A percentile compares a stretch with the other conserved stretches of the same genome.
Conservation (phyloP, 2,113 vertebrate species). For the Psittacula cyanocephala region DNA sequence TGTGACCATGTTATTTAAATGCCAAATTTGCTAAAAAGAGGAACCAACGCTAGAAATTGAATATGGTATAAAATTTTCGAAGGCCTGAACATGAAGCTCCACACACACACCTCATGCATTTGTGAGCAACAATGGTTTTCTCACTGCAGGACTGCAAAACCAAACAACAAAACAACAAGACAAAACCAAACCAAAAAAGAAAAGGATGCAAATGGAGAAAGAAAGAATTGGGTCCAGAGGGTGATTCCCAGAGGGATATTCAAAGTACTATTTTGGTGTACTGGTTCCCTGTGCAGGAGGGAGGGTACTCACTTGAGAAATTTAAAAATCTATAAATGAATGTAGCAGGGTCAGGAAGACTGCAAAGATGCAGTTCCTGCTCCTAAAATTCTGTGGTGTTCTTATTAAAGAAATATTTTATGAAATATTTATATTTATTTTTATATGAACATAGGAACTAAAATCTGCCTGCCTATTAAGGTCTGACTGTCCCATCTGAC, state of each 20-base stretch:
- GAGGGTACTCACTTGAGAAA: neutral
- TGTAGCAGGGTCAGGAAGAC: neutral
- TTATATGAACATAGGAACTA: neutral
- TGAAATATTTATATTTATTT: neutral
- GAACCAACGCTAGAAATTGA: neutral
- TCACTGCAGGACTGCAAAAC: accelerated
- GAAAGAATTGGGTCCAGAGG: neutral
- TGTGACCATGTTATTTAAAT: neutral
- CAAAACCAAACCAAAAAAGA: too few relatives aligned
- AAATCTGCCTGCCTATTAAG: neutral
- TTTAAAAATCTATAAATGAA: neutral
- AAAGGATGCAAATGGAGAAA: neutral
- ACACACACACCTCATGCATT: neutral
- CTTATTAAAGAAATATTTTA: neutral
- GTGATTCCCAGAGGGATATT: neutral
- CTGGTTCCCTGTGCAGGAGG: neutral
- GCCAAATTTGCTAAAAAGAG: neutral
- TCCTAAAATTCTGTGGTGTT: neutral
- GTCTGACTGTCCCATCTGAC: neutral
- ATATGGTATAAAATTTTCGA: neutral
- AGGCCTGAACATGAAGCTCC: neutral
- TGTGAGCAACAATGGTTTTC: neutral
- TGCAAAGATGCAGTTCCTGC: neutral
- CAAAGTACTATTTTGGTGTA: neutral
- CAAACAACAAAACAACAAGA: too few relatives aligned